Base-by-base conservation (phyloP, 2,113 vertebrate genomes). In the Cinclus mexicanus region DNA sequence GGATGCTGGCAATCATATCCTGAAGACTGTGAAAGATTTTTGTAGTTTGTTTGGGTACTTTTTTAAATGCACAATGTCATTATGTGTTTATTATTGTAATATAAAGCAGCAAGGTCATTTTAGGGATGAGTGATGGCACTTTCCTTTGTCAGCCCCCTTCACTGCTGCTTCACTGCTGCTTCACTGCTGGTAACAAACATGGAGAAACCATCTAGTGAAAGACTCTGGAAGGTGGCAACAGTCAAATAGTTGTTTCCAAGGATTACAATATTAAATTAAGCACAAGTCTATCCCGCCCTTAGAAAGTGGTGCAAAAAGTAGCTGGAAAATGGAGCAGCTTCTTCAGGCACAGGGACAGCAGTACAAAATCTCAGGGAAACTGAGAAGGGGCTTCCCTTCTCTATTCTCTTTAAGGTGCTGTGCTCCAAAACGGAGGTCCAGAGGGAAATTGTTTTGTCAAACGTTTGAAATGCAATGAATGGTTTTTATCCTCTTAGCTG, bases 31-130 rank as follows among this genome's bases (percentile, higher is more conserved):
- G 39, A 56, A 81, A 41, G 11, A 2, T 6, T 19, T 28, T 21
- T 37, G 7, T 14, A 41, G 5, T 11, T 39, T 44, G 14, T 59
- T 68, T 26, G 11, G 13, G 12, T 18, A 7, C 41, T 50, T 50
- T 33, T 60, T 39, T 17, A 8, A 70, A 46, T 14, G 19, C 6
- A 35, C 5, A 9, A 41, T 57, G 11, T 12, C 16, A 12, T 70
- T 55, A 22, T n/a, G 7, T 47, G 16, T 59, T 77, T 78, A 42
- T 55, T 22, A 28, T 31, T 82, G 6, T 64, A 24, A 61, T 49
- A 15, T 1, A 1, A 41, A 82, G 15, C 31, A 46, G 25, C 0
- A 1, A 75, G 41, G n/a, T 35, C 41, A 25, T 46, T 4, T 22
- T 59, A 63, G 11, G 33, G 8, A 21, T 1, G 3, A 63, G 67